phyloP scores from a whole-genome alignment of 2,113 vertebrate species.

The Phocoena phocoena region DNA sequence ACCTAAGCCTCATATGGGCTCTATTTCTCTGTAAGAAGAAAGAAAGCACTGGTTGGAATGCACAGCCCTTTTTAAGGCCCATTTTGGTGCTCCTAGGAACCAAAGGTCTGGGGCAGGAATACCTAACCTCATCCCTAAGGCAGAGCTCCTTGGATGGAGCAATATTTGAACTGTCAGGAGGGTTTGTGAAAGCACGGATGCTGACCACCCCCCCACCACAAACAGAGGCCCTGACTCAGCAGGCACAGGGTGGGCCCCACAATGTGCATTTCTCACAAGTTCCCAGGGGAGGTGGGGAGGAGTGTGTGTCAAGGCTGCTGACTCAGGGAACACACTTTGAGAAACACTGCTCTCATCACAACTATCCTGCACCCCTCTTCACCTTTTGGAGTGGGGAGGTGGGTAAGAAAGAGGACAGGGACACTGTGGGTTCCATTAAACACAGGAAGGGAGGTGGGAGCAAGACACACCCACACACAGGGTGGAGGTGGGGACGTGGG shows the following conservation, averaged over 20 bases:
- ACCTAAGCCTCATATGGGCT: neutral
- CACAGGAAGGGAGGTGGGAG: neutral
- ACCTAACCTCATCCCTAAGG: neutral
- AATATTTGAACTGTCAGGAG: neutral
- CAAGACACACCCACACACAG: neutral
- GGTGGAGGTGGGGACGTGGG: neutral
- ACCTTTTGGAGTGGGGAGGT: too few species aligned
- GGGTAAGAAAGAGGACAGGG: neutral
- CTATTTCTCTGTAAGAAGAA: neutral
- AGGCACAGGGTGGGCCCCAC: accelerated
- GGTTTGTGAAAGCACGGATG: neutral
- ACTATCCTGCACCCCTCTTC: neutral
- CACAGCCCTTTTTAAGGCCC: neutral
- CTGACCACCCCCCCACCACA: accelerated
- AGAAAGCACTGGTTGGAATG: neutral
- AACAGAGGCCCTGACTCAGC: neutral
- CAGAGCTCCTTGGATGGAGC: neutral
- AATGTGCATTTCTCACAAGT: neutral
- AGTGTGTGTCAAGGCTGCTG: neutral
- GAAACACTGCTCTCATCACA: neutral
- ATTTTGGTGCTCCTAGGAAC: neutral
- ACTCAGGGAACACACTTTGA: neutral
- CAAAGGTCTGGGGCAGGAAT: neutral
- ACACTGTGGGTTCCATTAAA: neutral
- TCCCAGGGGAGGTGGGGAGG: too few species aligned